Base-by-base conservation (phyloP, 2,888 invertebrate species). In the Drosophila eohydei region DNA sequence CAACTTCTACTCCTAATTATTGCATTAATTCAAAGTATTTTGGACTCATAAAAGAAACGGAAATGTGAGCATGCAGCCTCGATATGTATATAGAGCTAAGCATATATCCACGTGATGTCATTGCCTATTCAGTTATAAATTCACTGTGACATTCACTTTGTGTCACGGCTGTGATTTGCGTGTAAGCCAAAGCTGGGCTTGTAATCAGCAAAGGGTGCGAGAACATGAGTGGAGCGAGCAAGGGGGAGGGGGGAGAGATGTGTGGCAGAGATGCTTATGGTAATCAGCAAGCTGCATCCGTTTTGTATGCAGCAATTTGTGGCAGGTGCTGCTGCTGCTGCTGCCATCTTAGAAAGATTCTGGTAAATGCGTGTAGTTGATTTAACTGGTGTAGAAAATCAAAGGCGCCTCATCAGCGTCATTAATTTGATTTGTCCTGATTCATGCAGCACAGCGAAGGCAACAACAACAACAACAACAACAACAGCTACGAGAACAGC, bases 381-480 rank as follows among this genome's bases (percentile, higher is more conserved):
- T 65, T 55, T 74, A 71, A 71, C 71, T 65, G 76, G 43, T 43
- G 63, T 41, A 57, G 76, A 40, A 66, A 77, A 78, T 67, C 80
- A 83, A 68, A 69, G 69, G 64, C 67, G 67, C 62, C 59, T 80
- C 67, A 77, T 80, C 80, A 83, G 69, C 48, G 62, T 65, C 69
- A 77, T 83, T 80, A 78, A 71, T 81, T 80, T 80, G 81, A 80
- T 80, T 83, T 80, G 68, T 62, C 44, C 57, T 48, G 63, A 73
- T 61, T 72, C 51, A 40, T 43, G 58, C 30, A 56, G 54, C 26
- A 30, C 21, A 52, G 28, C n/a, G 6, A 38, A 14, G 16, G 21
- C 50, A 59, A 32, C 54, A 58, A 28, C 40, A 62, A 5, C 43
- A 34, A 21, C 21, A 48, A 8, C 40, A 28, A n/a, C 41, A 41